Evolutionary conservation across 2,113 vertebrate genomes (phyloP).

Genomic region (Rutilus rutilus): DNA sequence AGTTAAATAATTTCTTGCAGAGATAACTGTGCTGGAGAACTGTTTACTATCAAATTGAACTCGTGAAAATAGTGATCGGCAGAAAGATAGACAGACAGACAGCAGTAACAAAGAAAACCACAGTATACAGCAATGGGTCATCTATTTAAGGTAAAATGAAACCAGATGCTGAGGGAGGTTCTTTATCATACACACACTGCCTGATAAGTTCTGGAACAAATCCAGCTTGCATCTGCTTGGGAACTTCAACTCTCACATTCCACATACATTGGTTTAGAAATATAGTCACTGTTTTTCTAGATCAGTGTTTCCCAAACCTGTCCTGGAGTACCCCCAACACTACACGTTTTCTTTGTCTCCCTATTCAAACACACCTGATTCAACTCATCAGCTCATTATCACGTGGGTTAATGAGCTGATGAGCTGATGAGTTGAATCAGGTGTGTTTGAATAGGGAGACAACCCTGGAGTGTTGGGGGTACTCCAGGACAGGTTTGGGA

Average conservation of each 20-base stretch:
- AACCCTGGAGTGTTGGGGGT: too few relatives aligned
- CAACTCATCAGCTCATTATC: too few relatives aligned
- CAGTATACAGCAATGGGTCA: not conserved
- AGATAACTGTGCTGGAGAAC: not conserved
- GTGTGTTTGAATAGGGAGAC: too few relatives aligned
- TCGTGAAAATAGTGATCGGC: not conserved
- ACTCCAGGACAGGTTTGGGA: too few relatives aligned
- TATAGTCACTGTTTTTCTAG: not conserved
- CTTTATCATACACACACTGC: not conserved
- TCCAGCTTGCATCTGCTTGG: not conserved
- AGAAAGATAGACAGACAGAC: not conserved
- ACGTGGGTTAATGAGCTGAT: too few relatives aligned
- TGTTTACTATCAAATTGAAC: slow-evolving; percentile 3
- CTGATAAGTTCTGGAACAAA: not conserved
- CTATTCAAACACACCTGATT: too few relatives aligned
- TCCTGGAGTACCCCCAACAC: too few relatives aligned
- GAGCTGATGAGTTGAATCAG: too few relatives aligned
- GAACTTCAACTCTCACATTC: not conserved
- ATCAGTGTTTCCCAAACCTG: too few relatives aligned
- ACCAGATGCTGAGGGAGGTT: not conserved
- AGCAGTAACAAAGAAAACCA: not conserved
- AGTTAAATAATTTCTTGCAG: not conserved
- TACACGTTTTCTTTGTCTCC: too few relatives aligned
- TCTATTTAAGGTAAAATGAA: not conserved
- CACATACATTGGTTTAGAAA: not conserved